These are phyloP conservation scores for Meandrusa payeni DNA, from an alignment of 2,888 invertebrate genomes.

Conservation along the genomic window DNA sequence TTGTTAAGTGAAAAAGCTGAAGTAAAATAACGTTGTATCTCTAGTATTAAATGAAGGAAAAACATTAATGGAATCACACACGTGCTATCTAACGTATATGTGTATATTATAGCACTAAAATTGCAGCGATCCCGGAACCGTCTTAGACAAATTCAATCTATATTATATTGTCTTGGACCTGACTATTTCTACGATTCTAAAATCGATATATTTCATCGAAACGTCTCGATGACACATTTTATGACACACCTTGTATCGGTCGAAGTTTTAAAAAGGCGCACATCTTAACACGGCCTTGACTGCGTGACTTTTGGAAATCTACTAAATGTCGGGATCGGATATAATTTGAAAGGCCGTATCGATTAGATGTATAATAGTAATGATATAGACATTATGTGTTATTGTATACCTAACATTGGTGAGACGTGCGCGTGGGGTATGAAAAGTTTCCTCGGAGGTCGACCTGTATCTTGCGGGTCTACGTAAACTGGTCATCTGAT, in stretches of 20 bases:
- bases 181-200: no score
- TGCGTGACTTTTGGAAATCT: slow-evolving; percentile 57
- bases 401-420: slow-evolving; percentile 26
- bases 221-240: slow-evolving; percentile 7
- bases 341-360: slow-evolving; percentile 55
- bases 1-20: no score
- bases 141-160: no score
- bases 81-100: no score
- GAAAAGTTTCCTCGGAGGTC: neutral
- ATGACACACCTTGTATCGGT: slow-evolving; percentile 14
- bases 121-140: no score
- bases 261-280: slow-evolving; percentile 29
- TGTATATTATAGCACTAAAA: no score
- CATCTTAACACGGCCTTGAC: slow-evolving; percentile 61
- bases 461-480: neutral
- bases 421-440: neutral
- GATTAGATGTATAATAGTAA: slow-evolving; percentile 56
- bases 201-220: no score
- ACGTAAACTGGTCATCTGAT: neutral
- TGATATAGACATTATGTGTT: slow-evolving; percentile 42
- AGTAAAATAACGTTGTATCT: no score
- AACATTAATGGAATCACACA: no score
- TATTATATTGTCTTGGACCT: no score
- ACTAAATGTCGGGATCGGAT: slow-evolving; percentile 56
- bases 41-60: no score